Percentiles rank a stretch among this genome's conserved stretches.
Evolutionary conservation across 2,888 invertebrate genomes (phyloP).

Genomic region (Notocelia uddmanniana): DNA sequence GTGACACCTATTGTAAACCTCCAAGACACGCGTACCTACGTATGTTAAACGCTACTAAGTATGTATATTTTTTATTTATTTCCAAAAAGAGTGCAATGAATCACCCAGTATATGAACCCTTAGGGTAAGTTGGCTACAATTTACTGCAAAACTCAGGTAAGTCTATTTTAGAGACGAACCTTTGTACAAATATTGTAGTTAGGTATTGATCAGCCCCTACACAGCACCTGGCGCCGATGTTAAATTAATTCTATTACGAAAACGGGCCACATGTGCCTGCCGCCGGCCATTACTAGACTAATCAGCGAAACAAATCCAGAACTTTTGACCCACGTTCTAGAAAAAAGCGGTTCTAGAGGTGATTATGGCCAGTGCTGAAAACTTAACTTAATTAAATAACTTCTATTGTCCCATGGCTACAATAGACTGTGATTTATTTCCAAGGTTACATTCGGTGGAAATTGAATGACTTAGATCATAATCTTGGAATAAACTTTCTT

Average conservation of each 20-base stretch:
- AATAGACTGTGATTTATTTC: not conserved
- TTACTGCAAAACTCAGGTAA: not conserved
- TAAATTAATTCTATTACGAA: slow-evolving; percentile 70
- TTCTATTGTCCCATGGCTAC: not conserved
- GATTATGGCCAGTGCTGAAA: not conserved
- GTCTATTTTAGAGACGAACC: not conserved
- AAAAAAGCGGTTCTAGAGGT: slow-evolving; percentile 9
- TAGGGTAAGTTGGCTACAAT: too few species aligned
- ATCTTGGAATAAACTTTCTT: too few species aligned
- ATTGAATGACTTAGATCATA: too few species aligned
- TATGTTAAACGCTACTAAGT: too few species aligned
- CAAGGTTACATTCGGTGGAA: not conserved
- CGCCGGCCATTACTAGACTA: slow-evolving; percentile 70
- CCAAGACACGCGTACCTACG: too few species aligned
- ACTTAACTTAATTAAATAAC: too few species aligned
- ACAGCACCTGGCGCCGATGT: slow-evolving; percentile 50
- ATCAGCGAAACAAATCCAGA: slow-evolving; percentile 60
- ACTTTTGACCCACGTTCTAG: slow-evolving; percentile 11
- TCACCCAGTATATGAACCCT: too few species aligned
- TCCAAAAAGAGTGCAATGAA: too few species aligned
- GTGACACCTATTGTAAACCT: too few species aligned
- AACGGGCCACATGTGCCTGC: slow-evolving; percentile 68
- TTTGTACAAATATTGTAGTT: slow-evolving; percentile 4
- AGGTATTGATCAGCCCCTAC: slow-evolving; percentile 25
- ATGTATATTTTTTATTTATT: not conserved